Conservation (phyloP, 2,888 invertebrate species). For the Horisme vitalbata region DNA sequence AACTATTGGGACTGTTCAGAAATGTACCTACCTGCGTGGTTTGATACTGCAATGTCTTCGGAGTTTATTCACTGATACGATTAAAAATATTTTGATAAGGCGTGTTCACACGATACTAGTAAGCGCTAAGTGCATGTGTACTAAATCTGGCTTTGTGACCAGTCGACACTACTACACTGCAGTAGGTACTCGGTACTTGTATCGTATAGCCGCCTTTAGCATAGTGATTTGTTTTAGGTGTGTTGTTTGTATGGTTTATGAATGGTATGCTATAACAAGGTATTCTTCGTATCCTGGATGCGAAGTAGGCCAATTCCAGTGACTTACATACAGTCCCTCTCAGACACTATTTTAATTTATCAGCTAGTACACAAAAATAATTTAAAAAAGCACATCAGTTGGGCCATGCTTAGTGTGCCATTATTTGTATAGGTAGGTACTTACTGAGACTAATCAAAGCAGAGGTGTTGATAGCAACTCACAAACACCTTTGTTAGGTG, state of each 20-base stretch:
- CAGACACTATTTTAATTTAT: too few species aligned
- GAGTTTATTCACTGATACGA: slow-evolving; percentile 5
- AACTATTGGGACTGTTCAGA: not conserved
- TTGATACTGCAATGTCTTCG: not conserved
- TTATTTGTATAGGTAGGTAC: too few species aligned
- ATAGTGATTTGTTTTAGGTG: slow-evolving; percentile 45
- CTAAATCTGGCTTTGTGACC: not conserved
- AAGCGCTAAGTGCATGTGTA: not conserved
- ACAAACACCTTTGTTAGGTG: slow-evolving; percentile 9
- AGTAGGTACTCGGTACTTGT: too few species aligned
- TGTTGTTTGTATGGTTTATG: slow-evolving; percentile 43
- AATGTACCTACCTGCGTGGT: slow-evolving; percentile 3
- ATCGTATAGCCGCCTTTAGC: slow-evolving; percentile 29
- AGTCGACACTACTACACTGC: too few species aligned
- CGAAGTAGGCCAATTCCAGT: too few species aligned
- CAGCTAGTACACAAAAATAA: too few species aligned
- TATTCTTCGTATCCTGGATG: too few species aligned
- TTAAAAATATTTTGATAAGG: not conserved
- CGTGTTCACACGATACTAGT: slow-evolving; percentile 5
- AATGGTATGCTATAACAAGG: slow-evolving; percentile 35
- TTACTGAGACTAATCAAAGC: too few species aligned
- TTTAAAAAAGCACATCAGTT: too few species aligned
- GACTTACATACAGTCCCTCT: too few species aligned
- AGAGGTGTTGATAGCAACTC: not conserved
- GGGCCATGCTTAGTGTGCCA: too few species aligned